Percentiles rank a stretch among this genome's conserved stretches.
These are phyloP conservation scores for Heptranchias perlo DNA, from an alignment of 2,113 vertebrate genomes.

Conservation along the genomic window DNA sequence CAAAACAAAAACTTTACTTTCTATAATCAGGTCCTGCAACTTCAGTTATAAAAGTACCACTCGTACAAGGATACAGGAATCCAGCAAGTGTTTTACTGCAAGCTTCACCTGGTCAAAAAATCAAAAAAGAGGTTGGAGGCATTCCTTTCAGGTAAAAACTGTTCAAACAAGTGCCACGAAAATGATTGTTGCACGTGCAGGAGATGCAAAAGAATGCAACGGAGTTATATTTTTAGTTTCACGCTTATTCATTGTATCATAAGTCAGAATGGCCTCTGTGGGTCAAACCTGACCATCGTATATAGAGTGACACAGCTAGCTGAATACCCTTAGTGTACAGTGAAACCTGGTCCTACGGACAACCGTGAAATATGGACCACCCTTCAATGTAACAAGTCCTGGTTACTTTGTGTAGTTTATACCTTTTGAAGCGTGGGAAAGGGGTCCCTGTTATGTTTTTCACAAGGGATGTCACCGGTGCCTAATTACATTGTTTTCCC, in stretches of 20 bases:
- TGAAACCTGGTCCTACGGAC: neutral
- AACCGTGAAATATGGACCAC: neutral
- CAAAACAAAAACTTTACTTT: neutral
- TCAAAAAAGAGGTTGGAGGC: conserved; percentile 66
- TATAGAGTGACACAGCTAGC: neutral
- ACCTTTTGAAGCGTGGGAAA: too few species aligned
- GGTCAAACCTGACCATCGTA: neutral
- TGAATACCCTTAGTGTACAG: neutral
- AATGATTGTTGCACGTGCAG: neutral
- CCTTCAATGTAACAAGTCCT: too few species aligned
- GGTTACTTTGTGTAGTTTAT: too few species aligned
- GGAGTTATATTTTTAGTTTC: neutral
- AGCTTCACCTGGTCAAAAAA: conserved; percentile 65
- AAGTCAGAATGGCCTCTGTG: neutral
- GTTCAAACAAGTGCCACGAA: neutral
- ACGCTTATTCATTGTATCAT: neutral
- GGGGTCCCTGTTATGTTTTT: too few species aligned
- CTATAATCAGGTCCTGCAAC: conserved; percentile 52
- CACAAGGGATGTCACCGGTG: too few species aligned
- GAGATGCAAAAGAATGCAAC: neutral
- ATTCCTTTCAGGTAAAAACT: conserved; percentile 67
- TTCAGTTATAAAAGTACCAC: conserved; percentile 66
- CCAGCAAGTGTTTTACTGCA: conserved; percentile 54
- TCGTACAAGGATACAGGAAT: conserved; percentile 70
- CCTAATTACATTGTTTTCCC: too few species aligned